These are phyloP conservation scores for Oreochromis spilurus DNA, from an alignment of 2,113 vertebrate genomes.

Conservation along the genomic window DNA sequence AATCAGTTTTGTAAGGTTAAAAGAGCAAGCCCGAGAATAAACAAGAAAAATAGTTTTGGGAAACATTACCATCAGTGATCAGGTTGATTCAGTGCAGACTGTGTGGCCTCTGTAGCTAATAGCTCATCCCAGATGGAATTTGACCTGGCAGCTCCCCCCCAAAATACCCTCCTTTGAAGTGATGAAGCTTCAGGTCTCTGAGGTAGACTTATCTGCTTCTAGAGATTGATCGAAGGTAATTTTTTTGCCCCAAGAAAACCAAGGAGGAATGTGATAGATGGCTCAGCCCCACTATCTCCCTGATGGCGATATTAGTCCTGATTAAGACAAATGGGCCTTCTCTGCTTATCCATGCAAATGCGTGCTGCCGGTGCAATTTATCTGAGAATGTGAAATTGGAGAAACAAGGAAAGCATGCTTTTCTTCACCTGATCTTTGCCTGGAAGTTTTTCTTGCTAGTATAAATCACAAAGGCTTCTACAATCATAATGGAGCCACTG, in stretches of 20 bases:
- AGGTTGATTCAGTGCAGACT: conserved; percentile 26
- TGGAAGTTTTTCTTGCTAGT: background rate
- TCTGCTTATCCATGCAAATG: conserved; percentile 61
- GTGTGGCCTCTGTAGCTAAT: conserved; percentile 51
- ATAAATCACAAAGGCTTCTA: conserved; percentile 5
- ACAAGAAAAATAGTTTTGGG: background rate
- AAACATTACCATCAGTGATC: conserved; percentile 21
- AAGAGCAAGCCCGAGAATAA: background rate
- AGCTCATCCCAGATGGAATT: conserved; percentile 47
- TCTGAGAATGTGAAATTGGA: conserved; percentile 15
- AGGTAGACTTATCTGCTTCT: conserved; percentile 56
- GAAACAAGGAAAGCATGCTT: conserved; percentile 17
- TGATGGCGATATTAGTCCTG: conserved; percentile 64
- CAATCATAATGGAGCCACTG: background rate
- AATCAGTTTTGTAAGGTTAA: conserved; percentile 38
- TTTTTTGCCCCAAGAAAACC: conserved; percentile 58
- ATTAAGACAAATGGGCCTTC: conserved; percentile 64
- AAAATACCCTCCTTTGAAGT: conserved; percentile 43
- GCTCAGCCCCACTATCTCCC: conserved; percentile 47
- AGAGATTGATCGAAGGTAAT: conserved; percentile 63
- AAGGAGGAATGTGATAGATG: conserved; percentile 51
- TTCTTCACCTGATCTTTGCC: conserved; percentile 11
- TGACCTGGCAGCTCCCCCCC: conserved; percentile 23
- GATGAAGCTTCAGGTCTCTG: conserved; percentile 49
- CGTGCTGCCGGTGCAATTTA: conserved; percentile 31